Conservation (phyloP, 1,140 invertebrate genomes). For the Ceratoteleas bidentatus region DNA sequence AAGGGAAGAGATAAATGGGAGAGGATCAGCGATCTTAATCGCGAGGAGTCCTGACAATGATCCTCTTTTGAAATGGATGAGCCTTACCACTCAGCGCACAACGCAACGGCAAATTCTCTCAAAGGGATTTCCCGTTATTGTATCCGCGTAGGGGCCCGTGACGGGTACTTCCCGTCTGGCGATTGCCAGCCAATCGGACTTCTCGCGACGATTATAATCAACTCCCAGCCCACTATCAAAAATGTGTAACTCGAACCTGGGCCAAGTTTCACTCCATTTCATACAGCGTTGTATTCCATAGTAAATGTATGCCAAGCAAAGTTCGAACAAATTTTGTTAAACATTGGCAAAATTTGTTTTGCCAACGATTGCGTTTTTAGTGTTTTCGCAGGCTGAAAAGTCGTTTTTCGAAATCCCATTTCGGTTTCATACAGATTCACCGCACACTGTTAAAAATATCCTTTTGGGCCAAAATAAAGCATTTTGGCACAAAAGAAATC, state of each 20-base stretch:
- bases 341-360: too few relatives aligned
- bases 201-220: slow-evolving; percentile 48
- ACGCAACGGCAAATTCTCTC: slow-evolving; percentile 70
- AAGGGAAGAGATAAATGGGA: slow-evolving; percentile 63
- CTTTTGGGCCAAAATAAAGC: too few relatives aligned
- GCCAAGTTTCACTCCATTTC: slow-evolving; percentile 12
- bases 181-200: slow-evolving; percentile 59
- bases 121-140: slow-evolving; percentile 71
- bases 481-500: too few relatives aligned
- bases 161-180: slow-evolving; percentile 65
- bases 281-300: neutral
- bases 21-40: slow-evolving; percentile 76
- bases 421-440: too few relatives aligned
- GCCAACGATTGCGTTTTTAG: too few relatives aligned
- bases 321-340: too few relatives aligned
- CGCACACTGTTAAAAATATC: too few relatives aligned
- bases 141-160: slow-evolving; percentile 47
- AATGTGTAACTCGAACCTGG: slow-evolving; percentile 28
- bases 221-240: slow-evolving; percentile 36
- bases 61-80: slow-evolving; percentile 77
- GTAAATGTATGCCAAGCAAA: too few relatives aligned
- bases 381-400: too few relatives aligned
- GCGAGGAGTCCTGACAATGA: slow-evolving; percentile 74
- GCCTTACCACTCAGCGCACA: slow-evolving; percentile 70
- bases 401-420: too few relatives aligned